Percentiles rank a stretch among this genome's conserved stretches.
These are phyloP conservation scores for Leucophenga maculata DNA, from an alignment of 2,888 invertebrate genomes.

Conservation along the genomic window DNA sequence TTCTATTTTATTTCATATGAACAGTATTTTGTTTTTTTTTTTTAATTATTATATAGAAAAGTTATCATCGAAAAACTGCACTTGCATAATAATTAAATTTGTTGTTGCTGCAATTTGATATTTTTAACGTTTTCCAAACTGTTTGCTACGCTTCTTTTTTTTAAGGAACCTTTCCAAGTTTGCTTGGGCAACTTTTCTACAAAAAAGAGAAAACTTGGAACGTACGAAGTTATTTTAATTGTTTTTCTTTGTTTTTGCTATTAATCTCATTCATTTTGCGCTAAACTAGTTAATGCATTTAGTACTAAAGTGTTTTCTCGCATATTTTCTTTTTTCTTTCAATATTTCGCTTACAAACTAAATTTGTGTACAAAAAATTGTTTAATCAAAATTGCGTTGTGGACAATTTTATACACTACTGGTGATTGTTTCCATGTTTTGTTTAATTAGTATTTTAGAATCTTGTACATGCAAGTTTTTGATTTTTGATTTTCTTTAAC, in stretches of 20 bases:
- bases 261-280: conserved; percentile 15
- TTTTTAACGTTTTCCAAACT: conserved; percentile 8
- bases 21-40: not conserved
- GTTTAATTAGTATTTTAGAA: too few relatives aligned
- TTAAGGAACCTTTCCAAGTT: conserved; percentile 13
- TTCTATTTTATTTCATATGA: conserved; percentile 8
- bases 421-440: conserved; percentile 1
- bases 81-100: not conserved
- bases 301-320: not conserved
- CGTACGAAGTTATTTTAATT: not conserved
- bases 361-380: conserved; percentile 22
- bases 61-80: not conserved
- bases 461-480: too few relatives aligned
- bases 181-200: not conserved
- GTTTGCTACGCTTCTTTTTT: not conserved
- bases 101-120: not conserved
- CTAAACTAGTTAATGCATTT: conserved; percentile 18
- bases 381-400: conserved; percentile 21
- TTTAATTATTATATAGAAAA: too few relatives aligned
- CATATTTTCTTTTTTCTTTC: not conserved
- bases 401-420: conserved; percentile 17
- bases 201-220: conserved; percentile 6
- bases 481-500: not conserved
- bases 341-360: not conserved
- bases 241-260: not conserved